Base-by-base conservation (phyloP, 2,113 vertebrate species). In the Furnarius figulus region DNA sequence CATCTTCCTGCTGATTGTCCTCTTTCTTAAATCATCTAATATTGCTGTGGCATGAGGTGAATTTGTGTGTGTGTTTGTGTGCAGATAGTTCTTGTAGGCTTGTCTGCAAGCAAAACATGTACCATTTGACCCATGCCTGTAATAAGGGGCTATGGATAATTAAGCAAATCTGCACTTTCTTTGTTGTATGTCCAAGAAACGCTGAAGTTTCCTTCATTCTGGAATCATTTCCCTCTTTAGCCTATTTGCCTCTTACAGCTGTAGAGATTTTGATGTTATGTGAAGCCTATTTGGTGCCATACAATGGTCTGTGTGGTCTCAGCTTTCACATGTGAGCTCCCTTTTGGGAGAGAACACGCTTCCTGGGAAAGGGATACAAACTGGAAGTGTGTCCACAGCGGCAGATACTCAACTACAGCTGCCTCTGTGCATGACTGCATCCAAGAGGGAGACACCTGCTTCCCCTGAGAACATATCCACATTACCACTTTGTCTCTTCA, bases 301-400 rank as follows among this genome's bases (percentile, higher is more conserved):
- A 5, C 0, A 0, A 8, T 68, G 33, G 12, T 55, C 44, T 70
- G 25, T 44, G 25, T 75, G 22, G 28, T 63, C 73, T 77, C 40
- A 70, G 44, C 31, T 30, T 66, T 82, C 61, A 53, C 0, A 1
- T 7, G 3, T 0, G 1, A 70, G 10, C 35, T 91, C 13, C 5
- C 5, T 61, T 89, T 31, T 46, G 35, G 42, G 42, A 79, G 30
- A 67, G 30, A 35, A 6, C 11, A 42, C 10, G 17, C 3, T 56
- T 8, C 33, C 17, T 86, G 61, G 42, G 20, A 39, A 8, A 42
- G 61, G n/a, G 21, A 12, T 24, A 3, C 20, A 9, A 30, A 23
- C 12, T 63, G 49, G 52, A 40, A 11, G 11, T 42, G 49, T 25
- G 11, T 76, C 72, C 20, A 25, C 21, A 68, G 35, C 52, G 53